Conservation (phyloP, 2,113 vertebrate species). For the Anthoscopus minutus region DNA sequence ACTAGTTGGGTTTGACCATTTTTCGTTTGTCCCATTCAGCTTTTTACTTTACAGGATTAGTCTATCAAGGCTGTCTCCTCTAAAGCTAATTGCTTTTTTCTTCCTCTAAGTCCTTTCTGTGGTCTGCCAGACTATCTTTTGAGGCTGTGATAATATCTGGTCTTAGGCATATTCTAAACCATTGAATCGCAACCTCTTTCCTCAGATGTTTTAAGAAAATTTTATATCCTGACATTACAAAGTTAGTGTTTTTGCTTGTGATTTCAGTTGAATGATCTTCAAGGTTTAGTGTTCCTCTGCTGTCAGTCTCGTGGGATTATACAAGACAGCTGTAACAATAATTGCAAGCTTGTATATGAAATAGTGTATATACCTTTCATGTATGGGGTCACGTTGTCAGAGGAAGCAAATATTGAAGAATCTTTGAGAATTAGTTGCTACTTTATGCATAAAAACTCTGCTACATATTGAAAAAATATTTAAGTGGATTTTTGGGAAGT, state of each 20-base stretch:
- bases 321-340: background rate
- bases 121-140: background rate
- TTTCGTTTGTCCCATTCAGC: background rate
- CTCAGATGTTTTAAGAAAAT: background rate
- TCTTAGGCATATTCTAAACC: background rate
- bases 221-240: background rate
- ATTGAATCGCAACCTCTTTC: background rate
- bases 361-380: background rate
- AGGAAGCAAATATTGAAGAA: background rate
- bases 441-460: background rate
- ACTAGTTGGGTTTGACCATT: background rate
- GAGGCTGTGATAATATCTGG: background rate
- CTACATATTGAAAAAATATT: background rate
- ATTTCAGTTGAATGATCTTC: background rate
- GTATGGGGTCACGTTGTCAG: background rate
- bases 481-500: background rate
- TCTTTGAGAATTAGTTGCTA: background rate
- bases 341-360: background rate
- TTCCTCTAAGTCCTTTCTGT: background rate
- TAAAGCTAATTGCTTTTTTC: background rate
- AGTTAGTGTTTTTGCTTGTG: background rate
- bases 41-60: background rate
- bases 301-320: background rate
- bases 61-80: background rate
- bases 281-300: background rate